These are phyloP conservation scores for Turnix velox DNA, from an alignment of 2,113 vertebrate species.

Conservation along the genomic window DNA sequence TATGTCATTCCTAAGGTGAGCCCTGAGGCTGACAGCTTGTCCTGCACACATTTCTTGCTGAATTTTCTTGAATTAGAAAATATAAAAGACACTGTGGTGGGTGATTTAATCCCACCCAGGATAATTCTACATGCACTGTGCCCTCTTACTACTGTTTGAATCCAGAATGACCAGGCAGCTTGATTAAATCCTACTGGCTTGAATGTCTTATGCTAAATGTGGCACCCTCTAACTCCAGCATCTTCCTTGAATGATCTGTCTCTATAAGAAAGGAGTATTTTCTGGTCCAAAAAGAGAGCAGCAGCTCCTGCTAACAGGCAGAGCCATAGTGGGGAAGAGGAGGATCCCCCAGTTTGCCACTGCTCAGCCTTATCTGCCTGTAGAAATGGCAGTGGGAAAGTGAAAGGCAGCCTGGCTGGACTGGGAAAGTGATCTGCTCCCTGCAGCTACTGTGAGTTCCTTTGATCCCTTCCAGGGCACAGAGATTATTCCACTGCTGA, in stretches of 20 bases:
- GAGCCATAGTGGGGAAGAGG: neutral
- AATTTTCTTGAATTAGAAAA: too few relatives aligned
- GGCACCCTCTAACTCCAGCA: neutral
- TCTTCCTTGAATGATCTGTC: neutral
- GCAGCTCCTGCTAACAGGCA: neutral
- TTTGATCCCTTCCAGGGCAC: conserved; percentile 66
- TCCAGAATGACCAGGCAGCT: neutral
- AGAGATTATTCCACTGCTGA: conserved; percentile 68
- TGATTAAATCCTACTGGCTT: neutral
- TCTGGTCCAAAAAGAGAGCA: neutral
- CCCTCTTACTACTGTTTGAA: neutral
- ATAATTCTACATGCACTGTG: neutral
- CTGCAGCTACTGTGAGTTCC: neutral
- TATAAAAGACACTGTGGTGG: fast-evolving
- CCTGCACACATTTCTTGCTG: neutral
- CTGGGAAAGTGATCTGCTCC: neutral
- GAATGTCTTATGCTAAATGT: neutral
- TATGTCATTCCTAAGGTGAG: conserved; percentile 68
- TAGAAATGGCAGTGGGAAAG: neutral
- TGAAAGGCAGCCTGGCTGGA: neutral
- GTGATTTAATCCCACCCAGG: neutral
- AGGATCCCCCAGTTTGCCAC: neutral
- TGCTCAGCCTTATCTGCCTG: neutral
- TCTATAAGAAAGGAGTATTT: neutral
- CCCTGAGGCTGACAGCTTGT: neutral